Percentiles rank a stretch among this genome's conserved stretches.
These are phyloP conservation scores for Dolichopus griseipennis DNA, from an alignment of 2,888 invertebrate genomes.

Conservation along the genomic window DNA sequence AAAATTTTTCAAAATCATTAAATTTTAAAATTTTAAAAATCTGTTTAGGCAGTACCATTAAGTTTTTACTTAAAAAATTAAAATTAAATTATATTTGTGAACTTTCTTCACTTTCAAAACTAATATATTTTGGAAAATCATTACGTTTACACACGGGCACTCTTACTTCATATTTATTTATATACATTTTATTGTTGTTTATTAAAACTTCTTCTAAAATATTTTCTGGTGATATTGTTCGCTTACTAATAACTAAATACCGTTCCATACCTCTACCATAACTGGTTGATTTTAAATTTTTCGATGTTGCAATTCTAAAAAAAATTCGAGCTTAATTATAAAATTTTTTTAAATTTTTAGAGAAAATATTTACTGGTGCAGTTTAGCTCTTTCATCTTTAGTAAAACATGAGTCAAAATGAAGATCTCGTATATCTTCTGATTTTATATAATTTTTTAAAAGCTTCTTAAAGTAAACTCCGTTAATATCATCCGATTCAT, in stretches of 20 bases:
- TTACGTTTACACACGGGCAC: slow-evolving; percentile 27
- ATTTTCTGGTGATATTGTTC: slow-evolving; percentile 26
- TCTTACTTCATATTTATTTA: slow-evolving; percentile 37
- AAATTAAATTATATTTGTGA: not conserved
- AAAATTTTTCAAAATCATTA: too few relatives aligned
- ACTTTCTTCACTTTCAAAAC: not conserved
- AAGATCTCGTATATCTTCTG: slow-evolving; percentile 50
- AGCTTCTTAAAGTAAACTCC: slow-evolving; percentile 34
- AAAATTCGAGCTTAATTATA: slow-evolving; percentile 13
- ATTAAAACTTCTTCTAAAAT: slow-evolving; percentile 34
- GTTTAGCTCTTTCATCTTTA: slow-evolving; percentile 53
- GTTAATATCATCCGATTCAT: slow-evolving; percentile 27
- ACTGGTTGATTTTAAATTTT: slow-evolving; percentile 46
- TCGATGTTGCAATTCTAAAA: slow-evolving; percentile 41
- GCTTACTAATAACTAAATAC: slow-evolving; percentile 37
- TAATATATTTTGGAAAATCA: not conserved
- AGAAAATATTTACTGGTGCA: slow-evolving; percentile 47
- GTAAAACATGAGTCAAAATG: slow-evolving; percentile 53
- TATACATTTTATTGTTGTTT: slow-evolving; percentile 32
- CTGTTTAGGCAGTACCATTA: too few relatives aligned
- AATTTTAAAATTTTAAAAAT: too few relatives aligned
- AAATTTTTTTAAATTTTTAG: not conserved
- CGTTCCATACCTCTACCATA: slow-evolving; percentile 45
- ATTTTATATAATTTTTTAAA: slow-evolving; percentile 40
- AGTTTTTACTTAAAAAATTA: not conserved